A percentile compares a stretch with the other conserved stretches of the same genome.
phyloP scores from a whole-genome alignment of 2,113 vertebrate species.

The Macrotus californicus region DNA sequence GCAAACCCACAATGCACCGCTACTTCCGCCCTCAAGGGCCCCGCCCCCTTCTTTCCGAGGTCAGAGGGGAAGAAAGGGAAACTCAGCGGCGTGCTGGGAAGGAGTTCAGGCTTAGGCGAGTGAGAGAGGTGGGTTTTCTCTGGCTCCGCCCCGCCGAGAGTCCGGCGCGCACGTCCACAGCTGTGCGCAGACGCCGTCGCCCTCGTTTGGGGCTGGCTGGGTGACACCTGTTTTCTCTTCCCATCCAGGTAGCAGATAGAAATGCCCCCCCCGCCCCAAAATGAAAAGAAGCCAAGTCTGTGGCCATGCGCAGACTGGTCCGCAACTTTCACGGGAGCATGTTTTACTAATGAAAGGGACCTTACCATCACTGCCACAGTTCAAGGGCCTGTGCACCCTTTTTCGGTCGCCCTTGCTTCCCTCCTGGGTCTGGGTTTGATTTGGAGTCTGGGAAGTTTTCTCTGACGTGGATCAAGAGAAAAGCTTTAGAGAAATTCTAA shows the following conservation, averaged over 20 bases:
- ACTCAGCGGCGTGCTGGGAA: accelerated
- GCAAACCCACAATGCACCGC: conserved; percentile 74
- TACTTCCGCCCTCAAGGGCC: conserved; percentile 15
- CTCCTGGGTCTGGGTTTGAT: neutral
- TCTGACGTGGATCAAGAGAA: neutral
- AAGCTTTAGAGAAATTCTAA: neutral
- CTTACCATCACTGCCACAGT: neutral
- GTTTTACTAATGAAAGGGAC: neutral
- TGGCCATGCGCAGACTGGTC: neutral
- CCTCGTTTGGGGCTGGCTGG: accelerated
- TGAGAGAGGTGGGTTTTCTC: neutral
- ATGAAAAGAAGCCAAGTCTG: neutral
- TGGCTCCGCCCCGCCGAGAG: neutral
- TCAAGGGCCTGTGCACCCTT: neutral
- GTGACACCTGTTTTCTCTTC: accelerated
- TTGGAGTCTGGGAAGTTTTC: neutral
- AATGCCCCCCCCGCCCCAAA: neutral
- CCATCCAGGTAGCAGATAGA: accelerated
- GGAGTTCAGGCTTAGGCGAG: neutral
- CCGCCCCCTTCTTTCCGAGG: conserved; percentile 64
- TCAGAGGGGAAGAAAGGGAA: conserved; percentile 11
- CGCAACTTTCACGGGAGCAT: neutral
- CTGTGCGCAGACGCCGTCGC: neutral
- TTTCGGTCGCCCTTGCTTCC: neutral
- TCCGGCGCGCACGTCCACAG: accelerated